phyloP scores from a whole-genome alignment of 2,888 invertebrate genomes.

The Drosophila robusta region DNA sequence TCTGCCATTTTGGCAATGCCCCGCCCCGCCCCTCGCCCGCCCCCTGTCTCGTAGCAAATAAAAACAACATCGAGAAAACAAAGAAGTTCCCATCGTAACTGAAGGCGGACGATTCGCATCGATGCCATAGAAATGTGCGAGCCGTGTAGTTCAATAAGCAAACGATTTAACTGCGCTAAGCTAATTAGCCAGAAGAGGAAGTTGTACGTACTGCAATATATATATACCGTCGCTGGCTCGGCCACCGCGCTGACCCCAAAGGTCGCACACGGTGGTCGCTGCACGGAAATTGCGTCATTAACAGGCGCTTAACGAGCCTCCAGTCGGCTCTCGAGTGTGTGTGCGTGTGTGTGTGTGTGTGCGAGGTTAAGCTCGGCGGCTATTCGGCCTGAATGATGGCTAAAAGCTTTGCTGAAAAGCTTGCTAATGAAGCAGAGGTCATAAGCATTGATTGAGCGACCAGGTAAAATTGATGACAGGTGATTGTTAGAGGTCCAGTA shows the following conservation, averaged over 20 bases:
- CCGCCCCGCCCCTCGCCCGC: neutral
- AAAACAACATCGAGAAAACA: neutral
- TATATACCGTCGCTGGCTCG: neutral
- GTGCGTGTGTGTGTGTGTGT: too few species aligned
- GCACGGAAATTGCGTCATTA: conserved; percentile 78
- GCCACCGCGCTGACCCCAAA: conserved; percentile 57
- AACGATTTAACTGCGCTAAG: conserved; percentile 73
- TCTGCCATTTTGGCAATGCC: conserved; percentile 60
- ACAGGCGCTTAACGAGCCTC: conserved; percentile 64
- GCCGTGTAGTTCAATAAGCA: conserved; percentile 55
- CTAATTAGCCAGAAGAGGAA: conserved; percentile 69
- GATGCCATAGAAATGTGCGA: conserved; percentile 72
- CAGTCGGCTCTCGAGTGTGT: conserved; percentile 4
- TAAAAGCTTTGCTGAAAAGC: conserved; percentile 48
- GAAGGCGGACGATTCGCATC: conserved; percentile 23
- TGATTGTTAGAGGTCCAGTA: neutral
- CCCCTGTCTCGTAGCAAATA: neutral
- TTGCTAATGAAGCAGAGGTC: conserved; percentile 38
- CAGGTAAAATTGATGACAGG: conserved; percentile 39
- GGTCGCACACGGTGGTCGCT: conserved; percentile 56
- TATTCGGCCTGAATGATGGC: conserved; percentile 37
- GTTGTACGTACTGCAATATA: conserved; percentile 8
- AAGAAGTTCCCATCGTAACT: conserved; percentile 10
- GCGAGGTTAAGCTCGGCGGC: conserved; percentile 58
- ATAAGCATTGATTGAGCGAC: conserved; percentile 44